phyloP scores from a whole-genome alignment of 2,888 invertebrate genomes.

The Diaperis boleti region DNA sequence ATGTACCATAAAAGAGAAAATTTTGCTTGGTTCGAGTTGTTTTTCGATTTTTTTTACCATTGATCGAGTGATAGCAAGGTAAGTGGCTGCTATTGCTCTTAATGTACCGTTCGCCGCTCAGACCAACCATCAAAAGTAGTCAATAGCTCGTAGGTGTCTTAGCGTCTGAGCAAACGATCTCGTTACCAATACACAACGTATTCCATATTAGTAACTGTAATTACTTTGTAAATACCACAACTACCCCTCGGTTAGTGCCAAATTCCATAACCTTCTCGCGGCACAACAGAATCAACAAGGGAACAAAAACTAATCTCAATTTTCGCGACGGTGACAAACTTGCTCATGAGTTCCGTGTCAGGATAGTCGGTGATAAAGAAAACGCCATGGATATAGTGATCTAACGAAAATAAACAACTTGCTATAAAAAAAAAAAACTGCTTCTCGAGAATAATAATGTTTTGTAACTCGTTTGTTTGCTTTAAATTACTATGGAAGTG shows the following conservation, averaged over 20 bases:
- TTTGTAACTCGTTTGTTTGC: no score
- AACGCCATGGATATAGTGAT: no score
- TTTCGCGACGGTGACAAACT: constrained; percentile 15
- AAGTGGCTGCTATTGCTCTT: no score
- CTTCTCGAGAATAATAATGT: no score
- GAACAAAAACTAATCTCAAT: constrained; percentile 34
- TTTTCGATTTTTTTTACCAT: constrained; percentile 8
- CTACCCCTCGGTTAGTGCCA: constrained; percentile 31
- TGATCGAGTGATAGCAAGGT: not conserved
- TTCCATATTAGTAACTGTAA: constrained; percentile 2
- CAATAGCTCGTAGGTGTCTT: no score
- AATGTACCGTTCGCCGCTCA: no score
- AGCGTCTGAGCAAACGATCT: constrained; percentile 12
- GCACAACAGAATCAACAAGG: constrained; percentile 37
- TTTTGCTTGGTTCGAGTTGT: constrained; percentile 42
- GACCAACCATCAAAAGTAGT: not conserved
- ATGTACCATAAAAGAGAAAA: constrained; percentile 46
- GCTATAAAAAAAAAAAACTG: no score
- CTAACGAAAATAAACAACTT: no score
- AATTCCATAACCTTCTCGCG: constrained; percentile 28
- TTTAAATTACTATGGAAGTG: no score
- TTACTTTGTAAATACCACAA: constrained; percentile 8
- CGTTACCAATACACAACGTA: constrained; percentile 19
- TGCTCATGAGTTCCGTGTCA: constrained; percentile 44
- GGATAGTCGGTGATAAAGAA: constrained; percentile 38